phyloP scores from a whole-genome alignment of 1,140 invertebrate species.

The Spodoptera litura region DNA sequence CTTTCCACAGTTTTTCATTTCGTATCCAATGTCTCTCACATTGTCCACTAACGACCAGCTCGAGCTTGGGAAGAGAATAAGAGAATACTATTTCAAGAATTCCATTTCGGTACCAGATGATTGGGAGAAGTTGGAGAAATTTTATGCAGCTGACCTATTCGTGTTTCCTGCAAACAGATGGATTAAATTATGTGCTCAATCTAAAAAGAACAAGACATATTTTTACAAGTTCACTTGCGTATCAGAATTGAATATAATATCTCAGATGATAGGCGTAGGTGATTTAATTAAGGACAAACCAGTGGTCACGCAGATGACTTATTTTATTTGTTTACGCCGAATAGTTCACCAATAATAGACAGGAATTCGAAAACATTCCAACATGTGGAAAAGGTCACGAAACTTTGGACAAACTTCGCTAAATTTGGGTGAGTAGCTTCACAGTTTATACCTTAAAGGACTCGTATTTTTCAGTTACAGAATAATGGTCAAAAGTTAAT shows the following conservation, averaged over 20 bases:
- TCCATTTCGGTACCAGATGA: slow-evolving; percentile 55
- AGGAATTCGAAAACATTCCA: slow-evolving; percentile 27
- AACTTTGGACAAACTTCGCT: slow-evolving; percentile 88
- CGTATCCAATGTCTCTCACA: slow-evolving; percentile 53
- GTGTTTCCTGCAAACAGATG: not conserved
- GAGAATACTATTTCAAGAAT: slow-evolving; percentile 80
- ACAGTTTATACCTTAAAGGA: not conserved
- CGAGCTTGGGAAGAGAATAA: slow-evolving; percentile 69
- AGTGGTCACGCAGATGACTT: slow-evolving; percentile 87
- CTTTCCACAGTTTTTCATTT: slow-evolving; percentile 67
- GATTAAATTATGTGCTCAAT: slow-evolving; percentile 4
- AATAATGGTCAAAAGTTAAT: too few relatives aligned
- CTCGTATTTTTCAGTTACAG: too few relatives aligned
- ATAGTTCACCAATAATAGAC: slow-evolving; percentile 41
- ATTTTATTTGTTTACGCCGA: slow-evolving; percentile 86
- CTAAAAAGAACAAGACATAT: slow-evolving; percentile 71
- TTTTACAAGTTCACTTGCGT: slow-evolving; percentile 69
- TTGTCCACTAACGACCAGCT: slow-evolving; percentile 53
- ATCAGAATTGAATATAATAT: slow-evolving; percentile 77
- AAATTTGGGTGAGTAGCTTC: slow-evolving; percentile 57
- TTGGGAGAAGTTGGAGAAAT: slow-evolving; percentile 37
- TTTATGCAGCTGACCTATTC: slow-evolving; percentile 21
- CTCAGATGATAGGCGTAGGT: slow-evolving; percentile 35
- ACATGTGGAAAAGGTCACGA: slow-evolving; percentile 45
- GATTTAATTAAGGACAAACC: slow-evolving; percentile 43